A percentile compares a stretch with the other conserved stretches of the same genome.
Conservation (phyloP, 2,113 vertebrate species). For the Apus apus region DNA sequence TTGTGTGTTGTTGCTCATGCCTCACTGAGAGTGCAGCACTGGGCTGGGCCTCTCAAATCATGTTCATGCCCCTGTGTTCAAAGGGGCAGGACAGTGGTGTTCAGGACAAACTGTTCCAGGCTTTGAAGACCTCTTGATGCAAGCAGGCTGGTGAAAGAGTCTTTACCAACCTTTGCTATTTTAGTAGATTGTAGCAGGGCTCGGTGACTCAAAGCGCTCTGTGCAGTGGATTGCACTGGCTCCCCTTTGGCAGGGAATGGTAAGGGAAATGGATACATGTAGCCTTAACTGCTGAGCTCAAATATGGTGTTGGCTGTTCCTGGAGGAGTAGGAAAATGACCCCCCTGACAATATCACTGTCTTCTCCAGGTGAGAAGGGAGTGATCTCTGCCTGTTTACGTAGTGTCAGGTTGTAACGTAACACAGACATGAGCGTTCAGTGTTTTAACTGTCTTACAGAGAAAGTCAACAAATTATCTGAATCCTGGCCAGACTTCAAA, state of each 20-base stretch:
- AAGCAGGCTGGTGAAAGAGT: neutral
- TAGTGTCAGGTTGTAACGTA: neutral
- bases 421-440: neutral
- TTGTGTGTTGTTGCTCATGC: neutral
- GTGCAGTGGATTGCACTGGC: fast-evolving
- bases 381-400: neutral
- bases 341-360: neutral
- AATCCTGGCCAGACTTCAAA: conserved; percentile 27
- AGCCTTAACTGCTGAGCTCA: neutral
- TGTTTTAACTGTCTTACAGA: neutral
- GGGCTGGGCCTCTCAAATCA: neutral
- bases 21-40: neutral
- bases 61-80: neutral
- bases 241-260: neutral
- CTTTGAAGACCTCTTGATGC: conserved; percentile 9
- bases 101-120: conserved; percentile 10
- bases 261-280: neutral
- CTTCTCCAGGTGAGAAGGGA: conserved; percentile 16
- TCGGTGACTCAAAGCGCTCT: neutral
- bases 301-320: neutral
- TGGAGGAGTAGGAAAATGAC: neutral
- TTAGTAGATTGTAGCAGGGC: neutral
- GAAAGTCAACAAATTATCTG: conserved; percentile 36
- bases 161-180: conserved; percentile 11
- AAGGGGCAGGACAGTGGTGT: neutral